These are phyloP conservation scores for Mormyrus hasselquistii DNA, from an alignment of 2,797 vertebrate genomes.

Conservation along the genomic window DNA sequence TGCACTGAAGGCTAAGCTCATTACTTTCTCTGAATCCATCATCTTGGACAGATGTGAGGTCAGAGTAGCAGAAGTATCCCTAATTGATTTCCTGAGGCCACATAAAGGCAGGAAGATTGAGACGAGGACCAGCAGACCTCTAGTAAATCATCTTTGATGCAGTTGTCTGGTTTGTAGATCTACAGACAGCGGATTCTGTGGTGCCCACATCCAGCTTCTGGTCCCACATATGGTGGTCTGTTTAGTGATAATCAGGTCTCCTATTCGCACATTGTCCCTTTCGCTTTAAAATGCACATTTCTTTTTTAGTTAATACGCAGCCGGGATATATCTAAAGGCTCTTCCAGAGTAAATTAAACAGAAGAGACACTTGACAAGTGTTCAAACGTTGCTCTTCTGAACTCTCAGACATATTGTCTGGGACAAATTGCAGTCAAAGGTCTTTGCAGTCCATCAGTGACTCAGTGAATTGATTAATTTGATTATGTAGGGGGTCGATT, in stretches of 20 bases:
- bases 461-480: slow-evolving; percentile 20
- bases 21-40: slow-evolving; percentile 30
- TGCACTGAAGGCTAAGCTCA: background rate
- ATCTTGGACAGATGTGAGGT: slow-evolving; percentile 31
- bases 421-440: slow-evolving; percentile 23
- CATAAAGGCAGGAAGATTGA: slow-evolving; percentile 36
- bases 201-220: background rate
- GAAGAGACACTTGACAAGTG: background rate
- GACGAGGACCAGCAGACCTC: slow-evolving; percentile 30
- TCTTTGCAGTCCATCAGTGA: slow-evolving; percentile 15
- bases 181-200: background rate
- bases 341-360: background rate
- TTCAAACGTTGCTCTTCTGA: background rate
- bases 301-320: background rate
- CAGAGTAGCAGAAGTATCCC: slow-evolving; percentile 33
- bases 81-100: slow-evolving; percentile 43
- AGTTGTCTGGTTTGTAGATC: slow-evolving; percentile 23
- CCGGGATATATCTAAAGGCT: background rate
- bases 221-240: background rate
- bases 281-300: background rate
- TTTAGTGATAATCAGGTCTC: background rate
- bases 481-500: slow-evolving; percentile 23
- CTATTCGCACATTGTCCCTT: background rate
- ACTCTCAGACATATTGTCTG: background rate
- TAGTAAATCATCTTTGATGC: slow-evolving; percentile 47